phyloP scores from a whole-genome alignment of 2,888 invertebrate genomes.

The Drosophila borealis region DNA sequence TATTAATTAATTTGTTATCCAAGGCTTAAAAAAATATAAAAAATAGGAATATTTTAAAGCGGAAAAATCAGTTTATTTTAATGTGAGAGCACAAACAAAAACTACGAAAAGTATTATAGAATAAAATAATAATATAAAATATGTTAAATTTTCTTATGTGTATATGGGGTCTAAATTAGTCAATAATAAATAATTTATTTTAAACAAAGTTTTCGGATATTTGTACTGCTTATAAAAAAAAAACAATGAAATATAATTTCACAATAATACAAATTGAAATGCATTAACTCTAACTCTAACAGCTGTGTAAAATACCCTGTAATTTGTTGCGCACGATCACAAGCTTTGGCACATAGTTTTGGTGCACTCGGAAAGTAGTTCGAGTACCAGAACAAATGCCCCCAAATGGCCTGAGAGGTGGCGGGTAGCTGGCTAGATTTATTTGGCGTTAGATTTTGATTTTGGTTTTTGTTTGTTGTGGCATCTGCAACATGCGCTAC shows the following conservation, averaged over 20 bases:
- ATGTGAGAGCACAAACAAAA: no score
- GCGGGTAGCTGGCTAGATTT: constrained; percentile 53
- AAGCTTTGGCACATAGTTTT: constrained; percentile 11
- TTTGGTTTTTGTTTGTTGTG: constrained; percentile 61
- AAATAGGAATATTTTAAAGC: no score
- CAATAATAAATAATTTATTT: no score
- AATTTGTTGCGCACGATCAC: background rate
- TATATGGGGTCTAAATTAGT: no score
- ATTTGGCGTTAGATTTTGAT: constrained; percentile 72
- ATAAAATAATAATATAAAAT: no score
- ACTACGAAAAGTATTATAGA: no score
- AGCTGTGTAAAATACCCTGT: background rate
- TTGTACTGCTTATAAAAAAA: no score
- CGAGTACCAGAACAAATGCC: constrained; percentile 3
- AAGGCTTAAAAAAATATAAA: no score
- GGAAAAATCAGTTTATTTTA: no score
- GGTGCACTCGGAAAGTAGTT: constrained; percentile 2
- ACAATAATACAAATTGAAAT: background rate
- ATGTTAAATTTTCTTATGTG: no score
- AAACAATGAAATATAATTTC: background rate
- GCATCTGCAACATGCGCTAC: constrained; percentile 50
- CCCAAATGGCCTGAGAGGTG: background rate
- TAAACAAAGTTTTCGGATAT: no score
- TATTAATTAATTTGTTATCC: no score
- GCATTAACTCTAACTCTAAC: background rate